Evolutionary conservation across 1,140 invertebrate genomes (phyloP), one percentile per base, ranked within the genome.

Genomic region (Centruroides vittatus): DNA sequence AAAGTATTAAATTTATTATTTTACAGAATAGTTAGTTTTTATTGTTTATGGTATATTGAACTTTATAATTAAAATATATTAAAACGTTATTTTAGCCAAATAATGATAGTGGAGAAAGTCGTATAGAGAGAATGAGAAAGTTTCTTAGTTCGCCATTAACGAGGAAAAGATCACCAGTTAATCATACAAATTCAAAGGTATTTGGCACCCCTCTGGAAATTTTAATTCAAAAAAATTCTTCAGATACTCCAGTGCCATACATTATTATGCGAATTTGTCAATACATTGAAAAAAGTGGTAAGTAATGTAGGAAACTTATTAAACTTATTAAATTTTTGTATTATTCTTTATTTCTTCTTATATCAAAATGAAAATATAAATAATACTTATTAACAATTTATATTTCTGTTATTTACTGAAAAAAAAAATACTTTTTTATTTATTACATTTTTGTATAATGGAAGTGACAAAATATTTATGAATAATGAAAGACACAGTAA

Each of bases 231-330:
- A 58, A 58, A 13, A 51, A 47, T 34, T 54, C 60, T 10, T 56
- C 58, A 23, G 64, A 61, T 60, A 72, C 72, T 71, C 52, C 60
- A 8, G 61, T 68, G 54, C 66, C 66, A 47, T 69, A 65, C 35
- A 59, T 68, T 10, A 57, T 69, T 12, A 64, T 61, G 10, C 55
- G 72, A 46, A 54, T 68, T 23, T 68, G 67, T 46, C 57, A 65
- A 47, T 68, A 62, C 53, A 68, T 68, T 57, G 63, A 65, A 47
- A 47, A 58, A 36, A 63, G 51, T 55, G 63, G 60, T 64, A 58
- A 53, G 46, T 13, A 54, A 47, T 46, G 6, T 8, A 55, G 6
- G 5, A n/a, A n/a, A 51, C 1, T 56, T 23, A 9, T 41, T 46
- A 41, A 56, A 13, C 5, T 49, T 5, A 49, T 12, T 48, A 10